Evolutionary conservation across 2,113 vertebrate species (phyloP), one percentile per base, ranked within the genome.

Genomic region (Leucopsar rothschildi): DNA sequence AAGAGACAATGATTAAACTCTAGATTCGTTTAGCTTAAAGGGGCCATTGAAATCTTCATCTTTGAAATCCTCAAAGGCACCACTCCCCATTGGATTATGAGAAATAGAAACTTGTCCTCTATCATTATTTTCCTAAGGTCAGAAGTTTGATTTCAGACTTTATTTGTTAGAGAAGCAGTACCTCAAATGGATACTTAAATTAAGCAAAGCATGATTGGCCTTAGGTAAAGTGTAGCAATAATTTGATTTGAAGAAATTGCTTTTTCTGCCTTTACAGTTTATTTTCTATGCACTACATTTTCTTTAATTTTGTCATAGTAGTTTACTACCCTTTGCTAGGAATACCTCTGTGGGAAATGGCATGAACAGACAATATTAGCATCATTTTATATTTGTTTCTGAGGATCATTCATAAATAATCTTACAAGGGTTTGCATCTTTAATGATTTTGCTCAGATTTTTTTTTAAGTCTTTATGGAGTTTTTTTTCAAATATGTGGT

Each of bases 221-320:
- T 90, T 81, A 66, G 52, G 55, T 27, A 10, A 10, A 59, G 5
- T 59, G 52, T 17, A 88, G 29, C 47, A 77, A 10, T 77, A 82
- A 57, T 70, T 39, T 57, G 55, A 69, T 45, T 66, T 56, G 24
- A 72, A 90, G 57, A 75, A 93, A 91, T 66, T 47, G 25, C n/a
- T 90, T 90, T 90, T 95, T 29, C 55, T 92, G 35, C 40, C 12
- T 81, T 91, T 82, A 61, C 42, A 50, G 21, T 96, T 91, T 53
- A 56, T 95, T 91, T 92, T 85, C n/a, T 63, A 9, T 66, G 27
- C 31, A 66, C 29, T 59, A 40, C 4, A 29, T 88, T 90, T 92
- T 68, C 92, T 75, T 63, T 81, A 70, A 75, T 90, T 95, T 88
- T 93, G 23, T 75, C 45, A 8, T 29, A 6, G 40, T 77, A 57